A percentile compares a stretch with the other conserved stretches of the same genome.
Evolutionary conservation across 2,888 invertebrate species (phyloP).

Genomic region (Eristalinus sepulchralis): DNA sequence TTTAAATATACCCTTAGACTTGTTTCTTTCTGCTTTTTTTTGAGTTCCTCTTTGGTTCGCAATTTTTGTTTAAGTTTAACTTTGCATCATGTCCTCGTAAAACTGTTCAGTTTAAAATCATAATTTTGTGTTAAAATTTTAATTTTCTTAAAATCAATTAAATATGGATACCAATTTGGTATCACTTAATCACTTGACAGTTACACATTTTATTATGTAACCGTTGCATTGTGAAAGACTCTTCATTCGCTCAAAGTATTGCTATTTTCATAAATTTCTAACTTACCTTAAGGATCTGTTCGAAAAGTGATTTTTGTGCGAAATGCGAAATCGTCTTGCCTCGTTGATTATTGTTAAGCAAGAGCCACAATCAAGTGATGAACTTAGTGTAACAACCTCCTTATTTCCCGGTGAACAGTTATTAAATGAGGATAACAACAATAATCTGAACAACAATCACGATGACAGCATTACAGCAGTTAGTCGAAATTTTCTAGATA

Average conservation of each 20-base stretch:
- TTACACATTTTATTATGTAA: constrained; percentile 46
- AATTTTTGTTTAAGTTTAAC: neutral
- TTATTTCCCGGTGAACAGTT: constrained; percentile 49
- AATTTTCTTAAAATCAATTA: neutral
- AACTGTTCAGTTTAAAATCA: neutral
- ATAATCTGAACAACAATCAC: constrained; percentile 31
- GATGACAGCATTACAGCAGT: constrained; percentile 26
- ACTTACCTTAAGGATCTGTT: constrained; percentile 21
- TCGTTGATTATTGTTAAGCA: constrained; percentile 81
- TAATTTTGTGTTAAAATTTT: neutral
- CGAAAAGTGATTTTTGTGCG: constrained; percentile 40
- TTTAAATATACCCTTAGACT: neutral
- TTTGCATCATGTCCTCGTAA: neutral
- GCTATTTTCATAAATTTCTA: neutral
- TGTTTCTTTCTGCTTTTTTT: neutral
- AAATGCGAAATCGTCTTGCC: constrained; percentile 81
- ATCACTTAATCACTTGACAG: neutral
- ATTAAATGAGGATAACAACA: constrained; percentile 47
- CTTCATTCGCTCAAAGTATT: neutral
- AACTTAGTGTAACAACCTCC: constrained; percentile 50
- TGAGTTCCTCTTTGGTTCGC: neutral
- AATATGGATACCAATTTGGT: constrained; percentile 4
- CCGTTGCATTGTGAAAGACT: neutral
- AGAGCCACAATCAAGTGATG: constrained; percentile 76
- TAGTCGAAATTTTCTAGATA: constrained; percentile 36